phyloP scores from a whole-genome alignment of 2,797 vertebrate species.

The Anomalospiza imberbis region DNA sequence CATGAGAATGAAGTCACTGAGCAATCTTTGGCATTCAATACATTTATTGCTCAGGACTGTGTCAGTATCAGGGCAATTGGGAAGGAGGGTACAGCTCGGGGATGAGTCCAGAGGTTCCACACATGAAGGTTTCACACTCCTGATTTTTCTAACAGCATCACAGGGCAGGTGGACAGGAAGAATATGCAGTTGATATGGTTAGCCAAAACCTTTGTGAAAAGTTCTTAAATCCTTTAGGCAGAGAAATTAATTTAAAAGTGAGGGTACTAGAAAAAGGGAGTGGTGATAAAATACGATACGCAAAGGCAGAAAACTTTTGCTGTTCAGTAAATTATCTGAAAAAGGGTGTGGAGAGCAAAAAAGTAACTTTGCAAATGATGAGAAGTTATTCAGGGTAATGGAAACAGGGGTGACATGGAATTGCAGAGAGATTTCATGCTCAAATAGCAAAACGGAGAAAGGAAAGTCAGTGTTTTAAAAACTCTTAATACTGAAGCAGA shows the following conservation, averaged over 20 bases:
- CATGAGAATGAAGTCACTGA: neutral
- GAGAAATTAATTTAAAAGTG: neutral
- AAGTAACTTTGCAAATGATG: neutral
- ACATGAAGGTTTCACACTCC: neutral
- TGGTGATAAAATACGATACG: neutral
- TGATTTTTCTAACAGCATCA: neutral
- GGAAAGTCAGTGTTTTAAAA: neutral
- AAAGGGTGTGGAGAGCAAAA: neutral
- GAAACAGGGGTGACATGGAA: neutral
- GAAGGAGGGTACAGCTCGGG: neutral
- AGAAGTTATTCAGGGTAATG: neutral
- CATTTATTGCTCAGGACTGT: neutral
- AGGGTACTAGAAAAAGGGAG: neutral
- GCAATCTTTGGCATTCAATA: fast-evolving
- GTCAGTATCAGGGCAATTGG: neutral
- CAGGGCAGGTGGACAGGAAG: neutral
- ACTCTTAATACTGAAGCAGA: neutral
- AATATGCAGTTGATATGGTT: neutral
- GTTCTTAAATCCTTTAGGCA: neutral
- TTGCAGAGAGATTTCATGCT: neutral
- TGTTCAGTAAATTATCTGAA: neutral
- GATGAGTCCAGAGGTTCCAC: neutral
- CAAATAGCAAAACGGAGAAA: neutral
- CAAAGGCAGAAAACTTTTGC: neutral
- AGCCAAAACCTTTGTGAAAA: neutral